Evolutionary conservation across 2,888 invertebrate species (phyloP), one percentile per base, ranked within the genome.

Genomic region (Bibio marci): DNA sequence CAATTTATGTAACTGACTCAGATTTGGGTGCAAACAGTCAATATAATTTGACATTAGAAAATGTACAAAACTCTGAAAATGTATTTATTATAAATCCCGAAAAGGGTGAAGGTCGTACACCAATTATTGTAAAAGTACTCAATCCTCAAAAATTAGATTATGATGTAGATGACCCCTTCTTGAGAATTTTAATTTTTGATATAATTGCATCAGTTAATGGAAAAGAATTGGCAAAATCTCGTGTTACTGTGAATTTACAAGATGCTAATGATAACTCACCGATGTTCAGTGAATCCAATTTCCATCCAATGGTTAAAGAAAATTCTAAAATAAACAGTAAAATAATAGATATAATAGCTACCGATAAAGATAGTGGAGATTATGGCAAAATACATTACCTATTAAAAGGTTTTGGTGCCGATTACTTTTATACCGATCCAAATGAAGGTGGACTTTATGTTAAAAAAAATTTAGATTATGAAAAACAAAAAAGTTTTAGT

Each of bases 231-330:
- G 69, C 78, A 7, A 65, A 65, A 30, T 65, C 75, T 1, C 64
- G 69, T 46, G 68, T 80, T 0, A 71, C 72, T 38, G 69, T 76
- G 2, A 71, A 73, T 45, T 57, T 86, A 2, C 50, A 73, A 25
- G 87, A 87, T 55, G 76, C 77, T 37, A 87, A 87, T 51, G 87
- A 87, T 48, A 86, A 86, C 49, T 61, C 73, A 1, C 86, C 86
- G 0, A 57, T 71, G 28, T 85, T 83, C 50, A 64, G 69, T 8
- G 63, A 70, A 42, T 54, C 66, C 1, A 67, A 69, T 13, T 82
- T 80, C 50, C 69, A 72, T 40, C 68, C 81, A 30, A 66, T 69
- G 31, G 71, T 80, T 0, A 58, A 67, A 2, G 83, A 85, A 58
- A 74, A 79, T 54, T 65, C 73, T 0, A 61, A 67, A 1, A 61